Evolutionary conservation across 1,140 invertebrate species (phyloP).

Genomic region (Anoplolepis gracilipes): DNA sequence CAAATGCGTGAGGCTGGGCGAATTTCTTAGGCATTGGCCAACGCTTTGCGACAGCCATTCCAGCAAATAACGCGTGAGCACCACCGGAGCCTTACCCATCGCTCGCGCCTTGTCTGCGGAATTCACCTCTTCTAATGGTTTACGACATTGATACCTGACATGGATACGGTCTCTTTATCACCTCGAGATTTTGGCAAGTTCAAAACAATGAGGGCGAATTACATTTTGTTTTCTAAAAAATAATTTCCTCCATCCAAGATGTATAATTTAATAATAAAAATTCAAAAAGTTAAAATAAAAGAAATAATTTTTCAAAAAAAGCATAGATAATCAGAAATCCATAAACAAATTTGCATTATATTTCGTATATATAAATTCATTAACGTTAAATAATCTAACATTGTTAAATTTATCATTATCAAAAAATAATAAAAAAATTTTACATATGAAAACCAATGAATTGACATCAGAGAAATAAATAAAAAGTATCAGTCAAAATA

Average conservation of each 20-base stretch:
- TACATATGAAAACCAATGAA: background rate
- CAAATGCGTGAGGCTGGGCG: slow-evolving; percentile 85
- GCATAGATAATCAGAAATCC: background rate
- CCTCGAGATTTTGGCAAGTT: background rate
- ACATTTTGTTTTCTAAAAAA: background rate
- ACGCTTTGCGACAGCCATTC: slow-evolving; percentile 85
- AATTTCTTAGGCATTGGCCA: slow-evolving; percentile 86
- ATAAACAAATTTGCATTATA: background rate
- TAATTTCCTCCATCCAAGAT: background rate
- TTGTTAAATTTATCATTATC: background rate
- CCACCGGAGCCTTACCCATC: slow-evolving; percentile 83
- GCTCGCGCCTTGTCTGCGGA: slow-evolving; percentile 86
- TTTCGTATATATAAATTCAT: no score
- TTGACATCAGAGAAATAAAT: background rate
- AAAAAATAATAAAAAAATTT: background rate
- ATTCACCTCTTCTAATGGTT: slow-evolving; percentile 86
- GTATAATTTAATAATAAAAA: background rate
- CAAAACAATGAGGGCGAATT: background rate
- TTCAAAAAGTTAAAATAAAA: background rate
- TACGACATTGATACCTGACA: slow-evolving; percentile 71
- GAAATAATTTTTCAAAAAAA: slow-evolving; percentile 5
- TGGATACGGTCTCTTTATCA: background rate
- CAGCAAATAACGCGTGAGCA: slow-evolving; percentile 85
- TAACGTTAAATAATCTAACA: background rate
- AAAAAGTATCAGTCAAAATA: background rate